phyloP scores from a whole-genome alignment of 2,797 vertebrate species.

The Danio albolineatus region DNA sequence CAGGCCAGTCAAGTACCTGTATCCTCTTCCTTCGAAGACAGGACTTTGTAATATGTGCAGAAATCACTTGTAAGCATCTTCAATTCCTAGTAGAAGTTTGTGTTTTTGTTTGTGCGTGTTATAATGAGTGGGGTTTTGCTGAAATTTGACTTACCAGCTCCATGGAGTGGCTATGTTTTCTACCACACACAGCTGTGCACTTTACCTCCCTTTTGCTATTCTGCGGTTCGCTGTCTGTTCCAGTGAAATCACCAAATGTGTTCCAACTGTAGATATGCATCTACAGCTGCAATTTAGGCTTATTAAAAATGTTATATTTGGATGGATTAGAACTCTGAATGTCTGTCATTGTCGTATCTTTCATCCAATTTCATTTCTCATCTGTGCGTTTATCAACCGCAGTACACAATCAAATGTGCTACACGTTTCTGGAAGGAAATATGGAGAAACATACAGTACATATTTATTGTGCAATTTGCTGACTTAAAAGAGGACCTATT shows the following conservation, averaged over 20 bases:
- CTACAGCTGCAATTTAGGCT: conserved; percentile 9
- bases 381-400: not conserved
- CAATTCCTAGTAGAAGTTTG: not conserved
- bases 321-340: not conserved
- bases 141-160: conserved; percentile 4
- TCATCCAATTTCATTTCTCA: not conserved
- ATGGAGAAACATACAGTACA: not conserved
- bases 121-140: not conserved
- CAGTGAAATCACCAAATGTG: conserved; percentile 11
- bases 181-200: conserved; percentile 23
- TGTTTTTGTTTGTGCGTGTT: not conserved
- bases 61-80: not conserved
- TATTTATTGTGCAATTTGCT: not conserved
- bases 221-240: not conserved
- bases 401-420: not conserved
- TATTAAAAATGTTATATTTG: conserved; percentile 2
- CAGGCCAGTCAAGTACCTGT: no score
- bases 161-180: not conserved
- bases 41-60: no score
- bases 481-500: no score
- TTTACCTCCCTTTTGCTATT: conserved; percentile 16
- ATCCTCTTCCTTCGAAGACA: no score
- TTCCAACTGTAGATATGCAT: conserved; percentile 10
- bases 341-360: not conserved
- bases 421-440: not conserved